A percentile compares a stretch with the other conserved stretches of the same genome.
Conservation (phyloP, 1,140 invertebrate species). For the Brachionus sp. region DNA sequence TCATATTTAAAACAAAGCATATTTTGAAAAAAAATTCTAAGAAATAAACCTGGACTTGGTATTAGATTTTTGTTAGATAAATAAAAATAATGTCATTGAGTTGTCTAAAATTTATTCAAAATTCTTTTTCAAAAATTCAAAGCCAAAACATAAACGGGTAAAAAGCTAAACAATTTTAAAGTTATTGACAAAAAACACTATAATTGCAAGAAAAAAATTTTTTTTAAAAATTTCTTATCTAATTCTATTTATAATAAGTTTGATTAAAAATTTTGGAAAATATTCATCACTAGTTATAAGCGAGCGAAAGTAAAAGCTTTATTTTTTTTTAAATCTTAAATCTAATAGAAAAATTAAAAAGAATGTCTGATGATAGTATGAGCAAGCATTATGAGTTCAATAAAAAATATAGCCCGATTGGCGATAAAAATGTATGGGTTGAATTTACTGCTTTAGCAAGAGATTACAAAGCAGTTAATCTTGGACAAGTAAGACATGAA, state of each 20-base stretch:
- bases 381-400: slow-evolving; percentile 39
- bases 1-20: neutral
- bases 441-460: slow-evolving; percentile 84
- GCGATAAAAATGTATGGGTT: slow-evolving; percentile 65
- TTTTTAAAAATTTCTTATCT: neutral
- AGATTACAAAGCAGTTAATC: slow-evolving; percentile 84
- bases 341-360: neutral
- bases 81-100: neutral
- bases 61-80: neutral
- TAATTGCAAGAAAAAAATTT: neutral
- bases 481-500: slow-evolving; percentile 73
- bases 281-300: neutral
- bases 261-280: neutral
- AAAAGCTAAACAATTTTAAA: neutral
- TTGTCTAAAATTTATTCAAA: neutral
- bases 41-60: neutral
- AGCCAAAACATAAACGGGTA: neutral
- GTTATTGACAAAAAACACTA: neutral
- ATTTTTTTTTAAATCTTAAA: neutral
- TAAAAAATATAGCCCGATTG: neutral
- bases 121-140: neutral
- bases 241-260: neutral
- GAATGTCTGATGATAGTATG: neutral
- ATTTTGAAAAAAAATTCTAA: neutral
- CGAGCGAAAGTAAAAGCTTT: neutral